A percentile compares a stretch with the other conserved stretches of the same genome.
These are phyloP conservation scores for Metellina segmentata DNA, from an alignment of 2,888 invertebrate species.

Conservation along the genomic window DNA sequence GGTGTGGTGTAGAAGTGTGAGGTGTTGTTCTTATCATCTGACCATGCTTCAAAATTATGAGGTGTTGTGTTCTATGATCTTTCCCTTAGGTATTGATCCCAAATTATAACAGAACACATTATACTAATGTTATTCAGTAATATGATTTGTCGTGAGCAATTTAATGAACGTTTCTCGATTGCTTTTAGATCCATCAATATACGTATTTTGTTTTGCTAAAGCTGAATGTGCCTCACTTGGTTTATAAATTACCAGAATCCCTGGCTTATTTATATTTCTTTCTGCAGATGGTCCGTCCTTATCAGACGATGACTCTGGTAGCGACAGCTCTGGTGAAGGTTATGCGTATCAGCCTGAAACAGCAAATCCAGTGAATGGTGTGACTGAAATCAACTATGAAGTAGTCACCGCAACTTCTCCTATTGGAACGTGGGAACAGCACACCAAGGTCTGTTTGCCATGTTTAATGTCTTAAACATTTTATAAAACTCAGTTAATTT, in stretches of 20 bases:
- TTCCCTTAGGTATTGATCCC: not conserved
- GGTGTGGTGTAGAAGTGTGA: too few species aligned
- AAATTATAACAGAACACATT: not conserved
- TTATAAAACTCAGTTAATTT: not conserved
- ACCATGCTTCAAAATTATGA: too few species aligned
- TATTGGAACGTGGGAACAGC: constrained; percentile 93
- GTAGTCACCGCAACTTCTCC: constrained; percentile 41
- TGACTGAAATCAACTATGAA: constrained; percentile 53
- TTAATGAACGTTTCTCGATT: not conserved
- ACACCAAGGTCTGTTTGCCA: constrained; percentile 85
- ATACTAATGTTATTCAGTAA: not conserved
- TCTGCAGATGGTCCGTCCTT: constrained; percentile 36
- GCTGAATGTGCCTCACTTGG: too few species aligned
- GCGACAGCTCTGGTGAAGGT: constrained; percentile 52
- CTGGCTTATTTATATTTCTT: not conserved
- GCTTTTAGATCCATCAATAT: not conserved
- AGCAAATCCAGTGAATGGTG: not conserved
- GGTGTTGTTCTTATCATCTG: too few species aligned
- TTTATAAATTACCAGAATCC: not conserved
- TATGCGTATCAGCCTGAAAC: not conserved
- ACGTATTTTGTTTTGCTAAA: not conserved
- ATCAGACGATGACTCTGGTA: constrained; percentile 59
- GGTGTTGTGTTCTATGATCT: too few species aligned
- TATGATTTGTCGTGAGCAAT: not conserved
- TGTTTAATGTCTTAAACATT: too few species aligned